Conservation (phyloP, 2,797 vertebrate genomes). For the Melanotaenia parkinsoni region DNA sequence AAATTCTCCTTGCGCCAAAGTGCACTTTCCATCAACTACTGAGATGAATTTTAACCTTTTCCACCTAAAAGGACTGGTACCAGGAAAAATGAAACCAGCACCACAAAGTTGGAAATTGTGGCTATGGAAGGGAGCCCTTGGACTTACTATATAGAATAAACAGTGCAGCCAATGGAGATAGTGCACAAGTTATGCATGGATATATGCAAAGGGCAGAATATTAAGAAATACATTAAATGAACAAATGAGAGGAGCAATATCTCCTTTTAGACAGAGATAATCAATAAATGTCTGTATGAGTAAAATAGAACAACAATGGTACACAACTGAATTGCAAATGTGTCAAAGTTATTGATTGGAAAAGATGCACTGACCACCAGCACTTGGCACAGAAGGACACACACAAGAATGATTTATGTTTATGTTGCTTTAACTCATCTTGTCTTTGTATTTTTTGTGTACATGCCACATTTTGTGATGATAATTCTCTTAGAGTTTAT, state of each 20-base stretch:
- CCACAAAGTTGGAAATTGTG: background rate
- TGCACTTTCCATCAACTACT: background rate
- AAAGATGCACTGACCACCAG: background rate
- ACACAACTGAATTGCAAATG: conserved; percentile 1
- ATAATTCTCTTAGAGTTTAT: conserved; percentile 2
- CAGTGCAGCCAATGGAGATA: no score
- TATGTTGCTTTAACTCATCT: conserved; percentile 2
- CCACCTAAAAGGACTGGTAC: background rate
- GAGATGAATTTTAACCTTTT: background rate
- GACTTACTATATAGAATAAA: no score
- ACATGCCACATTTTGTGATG: conserved; percentile 14
- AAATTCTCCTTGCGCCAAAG: background rate
- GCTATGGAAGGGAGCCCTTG: no score
- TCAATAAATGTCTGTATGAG: background rate
- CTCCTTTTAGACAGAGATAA: background rate
- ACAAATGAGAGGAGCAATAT: background rate
- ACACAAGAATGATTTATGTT: background rate
- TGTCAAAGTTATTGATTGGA: background rate
- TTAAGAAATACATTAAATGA: background rate
- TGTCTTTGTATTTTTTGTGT: conserved; percentile 14
- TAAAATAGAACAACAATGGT: background rate
- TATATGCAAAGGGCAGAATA: no score
- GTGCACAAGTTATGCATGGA: no score
- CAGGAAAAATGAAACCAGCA: background rate
- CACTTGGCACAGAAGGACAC: background rate